phyloP scores from a whole-genome alignment of 2,888 invertebrate genomes.

The Pammene aurita region DNA sequence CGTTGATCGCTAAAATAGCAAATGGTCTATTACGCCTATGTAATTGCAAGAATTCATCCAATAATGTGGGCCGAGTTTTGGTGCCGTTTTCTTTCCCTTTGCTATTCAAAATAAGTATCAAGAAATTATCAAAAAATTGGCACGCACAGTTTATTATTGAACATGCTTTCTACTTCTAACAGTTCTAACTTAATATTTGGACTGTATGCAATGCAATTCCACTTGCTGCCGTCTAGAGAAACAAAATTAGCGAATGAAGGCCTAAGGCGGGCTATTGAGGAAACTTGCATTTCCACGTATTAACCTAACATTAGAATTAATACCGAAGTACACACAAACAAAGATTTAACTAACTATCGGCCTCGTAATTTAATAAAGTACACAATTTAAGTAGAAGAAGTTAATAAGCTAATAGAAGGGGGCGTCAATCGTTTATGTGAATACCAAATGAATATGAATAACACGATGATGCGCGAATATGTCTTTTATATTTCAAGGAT shows the following conservation, averaged over 20 bases:
- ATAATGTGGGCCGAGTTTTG: too few species aligned
- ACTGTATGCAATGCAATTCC: not conserved
- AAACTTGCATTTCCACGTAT: conserved; percentile 17
- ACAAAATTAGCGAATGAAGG: not conserved
- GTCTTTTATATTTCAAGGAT: too few species aligned
- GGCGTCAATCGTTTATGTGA: not conserved
- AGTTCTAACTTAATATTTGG: too few species aligned
- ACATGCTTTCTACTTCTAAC: too few species aligned
- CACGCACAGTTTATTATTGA: too few species aligned
- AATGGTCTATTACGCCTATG: too few species aligned
- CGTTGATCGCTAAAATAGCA: too few species aligned
- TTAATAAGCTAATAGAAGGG: not conserved
- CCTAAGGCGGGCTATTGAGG: conserved; percentile 4
- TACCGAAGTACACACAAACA: not conserved
- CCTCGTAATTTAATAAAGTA: conserved; percentile 4
- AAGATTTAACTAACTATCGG: conserved; percentile 3
- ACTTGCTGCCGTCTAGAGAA: not conserved
- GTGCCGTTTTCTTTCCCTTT: too few species aligned
- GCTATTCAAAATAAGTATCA: too few species aligned
- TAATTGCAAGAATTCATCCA: too few species aligned
- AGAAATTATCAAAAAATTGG: too few species aligned
- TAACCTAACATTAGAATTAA: conserved; percentile 2
- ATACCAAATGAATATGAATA: not conserved
- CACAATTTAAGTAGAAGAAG: not conserved
- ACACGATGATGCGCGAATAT: conserved; percentile 3